These are phyloP conservation scores for Harpalus rufipes DNA, from an alignment of 2,888 invertebrate species.

Conservation along the genomic window DNA sequence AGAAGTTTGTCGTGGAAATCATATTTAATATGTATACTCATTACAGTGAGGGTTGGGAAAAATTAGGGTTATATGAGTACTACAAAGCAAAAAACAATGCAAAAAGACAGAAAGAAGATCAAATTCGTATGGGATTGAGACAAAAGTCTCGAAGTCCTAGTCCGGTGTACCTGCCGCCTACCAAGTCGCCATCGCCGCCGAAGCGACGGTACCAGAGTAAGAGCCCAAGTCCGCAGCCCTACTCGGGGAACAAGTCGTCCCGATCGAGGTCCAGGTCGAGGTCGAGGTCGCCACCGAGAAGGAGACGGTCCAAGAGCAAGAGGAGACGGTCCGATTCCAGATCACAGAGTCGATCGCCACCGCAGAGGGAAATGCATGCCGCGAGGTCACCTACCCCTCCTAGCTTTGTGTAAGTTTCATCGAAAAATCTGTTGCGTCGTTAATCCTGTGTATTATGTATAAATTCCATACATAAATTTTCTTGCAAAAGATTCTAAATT, in stretches of 20 bases:
- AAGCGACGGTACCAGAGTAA: conserved; percentile 87
- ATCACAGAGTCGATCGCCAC: conserved; percentile 79
- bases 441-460: too few relatives aligned
- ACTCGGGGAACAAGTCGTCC: conserved; percentile 73
- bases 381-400: conserved; percentile 76
- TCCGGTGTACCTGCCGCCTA: conserved; percentile 85
- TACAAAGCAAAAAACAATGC: conserved; percentile 97
- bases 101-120: conserved; percentile 92
- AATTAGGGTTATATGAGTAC: conserved; percentile 97
- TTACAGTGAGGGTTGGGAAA: conserved; percentile 97
- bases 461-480: too few relatives aligned
- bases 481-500: too few relatives aligned
- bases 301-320: conserved; percentile 76
- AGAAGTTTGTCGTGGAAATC: conserved; percentile 36
- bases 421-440: too few relatives aligned
- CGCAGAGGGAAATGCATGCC: conserved; percentile 74
- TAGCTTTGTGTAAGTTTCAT: conserved; percentile 74
- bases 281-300: conserved; percentile 77
- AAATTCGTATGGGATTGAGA: conserved; percentile 85
- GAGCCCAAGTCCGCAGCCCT: conserved; percentile 76
- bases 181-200: conserved; percentile 86
- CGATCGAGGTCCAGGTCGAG: conserved; percentile 74
- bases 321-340: conserved; percentile 78
- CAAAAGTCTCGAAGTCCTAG: conserved; percentile 88
- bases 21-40: conserved; percentile 66